phyloP scores from a whole-genome alignment of 1,140 invertebrate genomes.

The Drosophila setifemur region DNA sequence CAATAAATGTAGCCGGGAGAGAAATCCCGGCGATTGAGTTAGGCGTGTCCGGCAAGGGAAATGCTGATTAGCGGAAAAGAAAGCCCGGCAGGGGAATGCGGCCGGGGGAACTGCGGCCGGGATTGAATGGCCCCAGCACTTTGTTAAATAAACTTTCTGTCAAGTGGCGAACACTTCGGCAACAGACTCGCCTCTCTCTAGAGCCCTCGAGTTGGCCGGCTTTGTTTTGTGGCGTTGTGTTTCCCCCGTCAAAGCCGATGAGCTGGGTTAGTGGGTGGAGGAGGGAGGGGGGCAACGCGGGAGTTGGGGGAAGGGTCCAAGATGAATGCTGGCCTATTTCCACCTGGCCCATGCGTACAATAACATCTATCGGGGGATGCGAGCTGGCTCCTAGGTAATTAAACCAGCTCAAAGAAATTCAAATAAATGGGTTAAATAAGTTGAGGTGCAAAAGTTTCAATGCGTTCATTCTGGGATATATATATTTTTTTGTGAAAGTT shows the following conservation, averaged over 20 bases:
- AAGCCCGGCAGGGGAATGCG: not conserved
- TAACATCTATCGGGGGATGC: not conserved
- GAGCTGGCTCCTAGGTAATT: slow-evolving; percentile 1
- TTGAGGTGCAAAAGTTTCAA: not conserved
- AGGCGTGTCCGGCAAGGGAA: slow-evolving; percentile 29
- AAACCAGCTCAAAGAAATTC: slow-evolving; percentile 3
- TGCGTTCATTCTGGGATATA: not conserved
- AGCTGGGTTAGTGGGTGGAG: slow-evolving; percentile 1
- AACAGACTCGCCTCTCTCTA: slow-evolving; percentile 33
- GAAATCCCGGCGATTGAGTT: slow-evolving; percentile 48
- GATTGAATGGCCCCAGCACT: slow-evolving; percentile 61
- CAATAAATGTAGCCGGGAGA: slow-evolving; percentile 55
- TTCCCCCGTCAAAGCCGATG: slow-evolving; percentile 15
- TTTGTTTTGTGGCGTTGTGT: slow-evolving; percentile 17
- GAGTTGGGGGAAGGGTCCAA: too few relatives aligned
- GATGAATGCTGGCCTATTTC: slow-evolving; percentile 25
- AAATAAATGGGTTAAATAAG: not conserved
- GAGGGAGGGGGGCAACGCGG: not conserved
- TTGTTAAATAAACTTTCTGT: slow-evolving; percentile 68
- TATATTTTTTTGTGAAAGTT: too few relatives aligned
- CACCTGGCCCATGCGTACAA: not conserved
- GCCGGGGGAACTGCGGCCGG: slow-evolving; percentile 7
- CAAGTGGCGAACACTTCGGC: slow-evolving; percentile 38
- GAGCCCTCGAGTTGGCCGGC: slow-evolving; percentile 18
- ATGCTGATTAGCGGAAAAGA: slow-evolving; percentile 52